A percentile compares a stretch with the other conserved stretches of the same genome.
These are phyloP conservation scores for Eupeodes latifasciatus DNA, from an alignment of 2,888 invertebrate genomes.

Conservation along the genomic window DNA sequence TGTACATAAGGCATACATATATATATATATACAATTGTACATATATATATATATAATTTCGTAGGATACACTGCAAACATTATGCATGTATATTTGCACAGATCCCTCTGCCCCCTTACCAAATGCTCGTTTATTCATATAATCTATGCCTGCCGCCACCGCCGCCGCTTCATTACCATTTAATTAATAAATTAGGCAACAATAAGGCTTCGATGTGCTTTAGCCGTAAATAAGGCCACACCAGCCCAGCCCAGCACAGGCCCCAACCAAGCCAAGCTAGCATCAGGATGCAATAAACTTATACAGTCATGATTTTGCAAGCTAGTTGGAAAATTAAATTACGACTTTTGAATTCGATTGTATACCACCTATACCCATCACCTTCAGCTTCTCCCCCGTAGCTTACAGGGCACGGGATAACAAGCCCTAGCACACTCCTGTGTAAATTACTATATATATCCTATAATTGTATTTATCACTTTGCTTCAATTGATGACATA, in stretches of 20 bases:
- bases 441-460: constrained; percentile 1
- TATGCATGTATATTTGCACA: background rate
- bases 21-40: too few species aligned
- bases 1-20: too few species aligned
- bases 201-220: constrained; percentile 4
- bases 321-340: constrained; percentile 23
- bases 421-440: background rate
- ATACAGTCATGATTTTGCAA: constrained; percentile 3
- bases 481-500: constrained; percentile 15
- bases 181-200: constrained; percentile 23
- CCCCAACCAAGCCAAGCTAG: too few species aligned
- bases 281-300: background rate
- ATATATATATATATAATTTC: too few species aligned
- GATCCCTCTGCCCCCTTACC: background rate
- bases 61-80: constrained; percentile 4
- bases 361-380: background rate
- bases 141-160: constrained; percentile 4
- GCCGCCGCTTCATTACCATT: constrained; percentile 27
- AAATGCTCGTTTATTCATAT: constrained; percentile 5
- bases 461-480: constrained; percentile 24
- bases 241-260: background rate
- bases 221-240: constrained; percentile 5
- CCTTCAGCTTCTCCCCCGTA: background rate
- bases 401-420: background rate
- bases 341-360: constrained; percentile 25